phyloP scores from a whole-genome alignment of 1,140 invertebrate genomes.

The Teleopsis dalmanni region DNA sequence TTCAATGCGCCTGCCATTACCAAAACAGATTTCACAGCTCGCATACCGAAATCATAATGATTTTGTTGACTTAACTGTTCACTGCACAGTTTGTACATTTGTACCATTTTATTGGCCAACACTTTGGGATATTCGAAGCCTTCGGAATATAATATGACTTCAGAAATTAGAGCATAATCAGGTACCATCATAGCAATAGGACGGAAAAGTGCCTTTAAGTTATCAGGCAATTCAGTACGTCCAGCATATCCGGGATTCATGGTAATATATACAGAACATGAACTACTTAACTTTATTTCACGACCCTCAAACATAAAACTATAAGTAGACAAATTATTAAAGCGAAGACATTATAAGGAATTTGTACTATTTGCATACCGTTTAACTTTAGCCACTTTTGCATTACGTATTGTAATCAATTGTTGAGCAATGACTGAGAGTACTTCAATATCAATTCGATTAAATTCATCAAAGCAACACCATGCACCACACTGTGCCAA shows the following conservation, averaged over 20 bases:
- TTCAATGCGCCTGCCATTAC: conserved; percentile 85
- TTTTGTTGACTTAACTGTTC: conserved; percentile 89
- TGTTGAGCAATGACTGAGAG: conserved; percentile 82
- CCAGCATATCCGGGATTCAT: conserved; percentile 87
- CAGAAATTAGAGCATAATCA: conserved; percentile 83
- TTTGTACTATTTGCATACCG: conserved; percentile 55
- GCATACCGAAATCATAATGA: conserved; percentile 91
- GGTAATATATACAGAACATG: conserved; percentile 85
- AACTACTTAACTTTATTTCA: conserved; percentile 74
- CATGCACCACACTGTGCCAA: conserved; percentile 81
- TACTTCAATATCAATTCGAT: conserved; percentile 84
- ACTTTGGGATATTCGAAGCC: conserved; percentile 82
- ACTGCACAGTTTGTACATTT: conserved; percentile 87
- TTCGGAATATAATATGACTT: conserved; percentile 87
- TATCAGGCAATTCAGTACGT: conserved; percentile 75
- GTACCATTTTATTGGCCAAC: conserved; percentile 80
- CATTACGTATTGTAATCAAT: conserved; percentile 68
- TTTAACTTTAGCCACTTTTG: conserved; percentile 57
- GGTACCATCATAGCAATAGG: conserved; percentile 92
- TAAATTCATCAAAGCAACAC: conserved; percentile 91
- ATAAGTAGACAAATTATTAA: background rate
- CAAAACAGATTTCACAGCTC: conserved; percentile 62
- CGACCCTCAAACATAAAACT: conserved; percentile 84
- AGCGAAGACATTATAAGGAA: conserved; percentile 49
- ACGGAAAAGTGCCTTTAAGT: conserved; percentile 77